phyloP scores from a whole-genome alignment of 2,797 vertebrate species.

The Macropus fuliginosus region DNA sequence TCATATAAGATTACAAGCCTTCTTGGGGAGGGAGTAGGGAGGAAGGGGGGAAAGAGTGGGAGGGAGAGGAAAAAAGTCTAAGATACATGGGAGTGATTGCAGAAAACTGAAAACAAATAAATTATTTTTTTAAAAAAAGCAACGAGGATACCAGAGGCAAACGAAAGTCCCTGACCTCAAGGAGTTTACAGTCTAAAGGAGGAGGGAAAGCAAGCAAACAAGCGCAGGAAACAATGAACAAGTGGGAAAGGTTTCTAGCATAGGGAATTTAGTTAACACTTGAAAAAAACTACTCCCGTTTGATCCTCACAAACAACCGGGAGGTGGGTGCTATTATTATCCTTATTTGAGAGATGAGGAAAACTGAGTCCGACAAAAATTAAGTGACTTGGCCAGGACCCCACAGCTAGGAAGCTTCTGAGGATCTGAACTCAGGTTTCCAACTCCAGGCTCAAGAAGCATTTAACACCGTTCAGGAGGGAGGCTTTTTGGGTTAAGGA shows the following conservation, averaged over 20 bases:
- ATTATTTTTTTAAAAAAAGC: background rate
- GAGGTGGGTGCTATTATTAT: background rate
- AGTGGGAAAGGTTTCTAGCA: background rate
- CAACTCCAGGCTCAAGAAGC: background rate
- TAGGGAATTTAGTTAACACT: background rate
- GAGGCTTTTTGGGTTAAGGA: background rate
- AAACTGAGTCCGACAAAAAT: background rate
- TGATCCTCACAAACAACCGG: background rate
- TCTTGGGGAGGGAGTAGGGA: too few species aligned
- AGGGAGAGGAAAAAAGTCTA: too few species aligned
- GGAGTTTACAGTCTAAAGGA: background rate
- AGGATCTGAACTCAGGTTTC: background rate
- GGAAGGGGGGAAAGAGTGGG: too few species aligned
- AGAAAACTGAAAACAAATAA: too few species aligned
- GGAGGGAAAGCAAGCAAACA: background rate
- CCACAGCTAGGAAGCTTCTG: background rate
- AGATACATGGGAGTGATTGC: too few species aligned
- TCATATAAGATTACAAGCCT: too few species aligned
- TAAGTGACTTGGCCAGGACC: background rate
- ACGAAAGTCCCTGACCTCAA: background rate
- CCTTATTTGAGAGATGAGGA: background rate
- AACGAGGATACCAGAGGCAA: background rate
- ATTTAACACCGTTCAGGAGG: background rate
- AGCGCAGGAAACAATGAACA: background rate
- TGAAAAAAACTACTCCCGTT: background rate